These are phyloP conservation scores for Stenolophus ochropezus DNA, from an alignment of 2,888 invertebrate species.

Conservation along the genomic window DNA sequence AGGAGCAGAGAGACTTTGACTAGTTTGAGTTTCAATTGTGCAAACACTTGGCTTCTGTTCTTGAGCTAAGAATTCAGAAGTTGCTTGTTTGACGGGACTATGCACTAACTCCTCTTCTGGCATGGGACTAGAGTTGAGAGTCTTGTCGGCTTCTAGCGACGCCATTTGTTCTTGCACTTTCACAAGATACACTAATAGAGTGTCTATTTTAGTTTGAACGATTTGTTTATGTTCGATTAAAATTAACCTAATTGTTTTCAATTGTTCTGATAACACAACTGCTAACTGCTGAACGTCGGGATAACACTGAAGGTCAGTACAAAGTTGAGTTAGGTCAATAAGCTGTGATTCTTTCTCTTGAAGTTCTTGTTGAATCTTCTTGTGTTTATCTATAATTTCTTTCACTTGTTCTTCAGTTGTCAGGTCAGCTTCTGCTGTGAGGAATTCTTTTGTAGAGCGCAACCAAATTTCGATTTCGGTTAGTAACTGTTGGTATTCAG, in stretches of 20 bases:
- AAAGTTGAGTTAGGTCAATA: slow-evolving; percentile 73
- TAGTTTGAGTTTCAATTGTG: slow-evolving; percentile 81
- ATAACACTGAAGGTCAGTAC: slow-evolving; percentile 73
- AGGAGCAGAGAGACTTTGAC: slow-evolving; percentile 76
- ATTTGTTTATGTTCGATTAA: slow-evolving; percentile 79
- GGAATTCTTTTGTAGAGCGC: slow-evolving; percentile 70
- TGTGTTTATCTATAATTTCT: slow-evolving; percentile 68
- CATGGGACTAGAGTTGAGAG: slow-evolving; percentile 83
- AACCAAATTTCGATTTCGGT: slow-evolving; percentile 77
- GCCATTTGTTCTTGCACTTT: slow-evolving; percentile 71
- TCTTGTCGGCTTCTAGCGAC: slow-evolving; percentile 78
- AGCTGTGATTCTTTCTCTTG: slow-evolving; percentile 74
- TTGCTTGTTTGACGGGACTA: slow-evolving; percentile 65
- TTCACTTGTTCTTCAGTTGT: slow-evolving; percentile 68
- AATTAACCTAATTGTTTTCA: slow-evolving; percentile 76
- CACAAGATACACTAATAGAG: slow-evolving; percentile 74
- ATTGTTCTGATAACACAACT: slow-evolving; percentile 74
- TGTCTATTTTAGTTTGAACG: slow-evolving; percentile 78
- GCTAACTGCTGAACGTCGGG: slow-evolving; percentile 74
- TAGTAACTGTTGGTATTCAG: slow-evolving; percentile 75
- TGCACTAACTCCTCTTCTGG: slow-evolving; percentile 79
- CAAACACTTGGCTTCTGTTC: slow-evolving; percentile 66
- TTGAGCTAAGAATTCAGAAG: slow-evolving; percentile 63
- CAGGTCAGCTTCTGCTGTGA: slow-evolving; percentile 66
- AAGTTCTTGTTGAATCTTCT: slow-evolving; percentile 70